These are phyloP conservation scores for Microtus richardsoni DNA, from an alignment of 2,113 vertebrate species.

Conservation along the genomic window DNA sequence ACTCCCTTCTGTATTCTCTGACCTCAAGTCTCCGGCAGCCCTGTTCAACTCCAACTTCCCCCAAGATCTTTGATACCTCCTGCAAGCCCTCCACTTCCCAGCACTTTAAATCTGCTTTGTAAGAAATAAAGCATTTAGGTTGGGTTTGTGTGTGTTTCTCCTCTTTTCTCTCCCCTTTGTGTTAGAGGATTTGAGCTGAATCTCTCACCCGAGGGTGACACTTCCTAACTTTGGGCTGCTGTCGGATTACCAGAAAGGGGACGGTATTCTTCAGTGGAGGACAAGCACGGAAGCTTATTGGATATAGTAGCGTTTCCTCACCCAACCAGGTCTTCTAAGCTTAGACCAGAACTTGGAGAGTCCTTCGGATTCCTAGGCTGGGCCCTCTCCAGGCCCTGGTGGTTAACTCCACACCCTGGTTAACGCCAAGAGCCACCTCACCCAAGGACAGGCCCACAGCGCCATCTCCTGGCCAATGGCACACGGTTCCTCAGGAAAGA, in stretches of 20 bases:
- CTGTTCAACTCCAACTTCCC: background rate
- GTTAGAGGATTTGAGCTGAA: background rate
- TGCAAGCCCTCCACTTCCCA: background rate
- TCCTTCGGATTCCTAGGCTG: background rate
- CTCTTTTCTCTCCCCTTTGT: background rate
- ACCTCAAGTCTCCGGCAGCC: background rate
- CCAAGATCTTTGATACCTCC: background rate
- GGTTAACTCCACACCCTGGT: background rate
- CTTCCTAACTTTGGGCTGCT: background rate
- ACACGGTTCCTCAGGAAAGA: background rate
- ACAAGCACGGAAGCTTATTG: background rate
- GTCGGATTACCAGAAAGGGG: background rate
- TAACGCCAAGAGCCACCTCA: background rate
- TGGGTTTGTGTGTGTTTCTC: background rate
- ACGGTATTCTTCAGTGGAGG: background rate
- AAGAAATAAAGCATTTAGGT: background rate
- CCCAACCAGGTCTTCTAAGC: background rate
- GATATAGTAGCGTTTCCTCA: background rate
- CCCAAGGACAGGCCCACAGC: slow-evolving; percentile 63
- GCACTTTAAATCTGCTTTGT: background rate
- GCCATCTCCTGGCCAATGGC: slow-evolving; percentile 69
- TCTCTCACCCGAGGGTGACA: background rate
- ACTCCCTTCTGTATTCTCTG: background rate
- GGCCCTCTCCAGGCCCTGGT: background rate
- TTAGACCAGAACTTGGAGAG: slow-evolving; percentile 5